Conservation (phyloP, 2,888 invertebrate species). For the Monopis laevigella region DNA sequence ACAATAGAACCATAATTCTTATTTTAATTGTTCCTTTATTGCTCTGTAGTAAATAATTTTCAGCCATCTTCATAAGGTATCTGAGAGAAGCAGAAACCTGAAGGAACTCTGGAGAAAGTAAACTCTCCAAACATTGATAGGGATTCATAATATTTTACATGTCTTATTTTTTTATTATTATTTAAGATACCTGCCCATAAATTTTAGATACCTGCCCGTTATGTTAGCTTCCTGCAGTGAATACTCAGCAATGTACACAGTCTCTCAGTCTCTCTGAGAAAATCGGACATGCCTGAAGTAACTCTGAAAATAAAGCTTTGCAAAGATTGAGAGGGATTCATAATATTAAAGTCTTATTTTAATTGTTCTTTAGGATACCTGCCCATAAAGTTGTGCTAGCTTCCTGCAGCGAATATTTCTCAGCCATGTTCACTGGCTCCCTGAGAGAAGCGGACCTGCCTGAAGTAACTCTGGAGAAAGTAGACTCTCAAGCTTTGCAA, state of each 20-base stretch:
- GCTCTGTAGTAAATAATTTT: conserved; percentile 94
- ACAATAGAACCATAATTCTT: no score
- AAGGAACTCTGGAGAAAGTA: conserved; percentile 85
- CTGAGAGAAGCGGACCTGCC: conserved; percentile 83
- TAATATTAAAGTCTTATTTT: not conserved
- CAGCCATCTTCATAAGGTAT: conserved; percentile 94
- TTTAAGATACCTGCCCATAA: no score
- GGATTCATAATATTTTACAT: no score
- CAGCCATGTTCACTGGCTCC: conserved; percentile 94
- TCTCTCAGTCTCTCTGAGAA: no score
- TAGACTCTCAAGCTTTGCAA: conserved; percentile 87
- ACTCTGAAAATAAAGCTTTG: not conserved
- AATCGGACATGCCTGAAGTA: no score
- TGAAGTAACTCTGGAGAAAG: conserved; percentile 85
- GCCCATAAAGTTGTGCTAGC: conserved; percentile 90
- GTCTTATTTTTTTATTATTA: no score
- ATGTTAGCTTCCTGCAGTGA: no score
- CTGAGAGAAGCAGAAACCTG: conserved; percentile 82
- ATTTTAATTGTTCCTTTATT: conserved; percentile 55
- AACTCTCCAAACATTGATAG: no score
- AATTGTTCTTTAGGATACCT: conserved; percentile 63
- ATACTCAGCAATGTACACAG: no score
- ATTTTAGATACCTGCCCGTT: no score
- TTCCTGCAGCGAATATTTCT: conserved; percentile 94
- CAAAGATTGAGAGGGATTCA: no score